These are phyloP conservation scores for Poecilia gillii DNA, from an alignment of 2,797 vertebrate genomes.

Conservation along the genomic window DNA sequence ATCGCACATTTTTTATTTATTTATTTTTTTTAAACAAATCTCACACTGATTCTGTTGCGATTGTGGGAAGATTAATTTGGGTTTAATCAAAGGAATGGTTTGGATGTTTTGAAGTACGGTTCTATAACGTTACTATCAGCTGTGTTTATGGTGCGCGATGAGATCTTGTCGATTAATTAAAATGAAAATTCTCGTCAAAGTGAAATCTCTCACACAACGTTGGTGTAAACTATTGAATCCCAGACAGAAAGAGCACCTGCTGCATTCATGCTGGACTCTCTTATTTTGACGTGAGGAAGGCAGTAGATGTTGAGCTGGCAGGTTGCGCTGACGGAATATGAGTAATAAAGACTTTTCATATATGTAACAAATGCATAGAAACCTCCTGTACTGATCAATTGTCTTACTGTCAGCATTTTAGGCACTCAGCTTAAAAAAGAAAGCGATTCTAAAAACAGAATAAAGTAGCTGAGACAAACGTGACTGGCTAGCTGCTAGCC, in stretches of 20 bases:
- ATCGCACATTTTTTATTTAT: neutral
- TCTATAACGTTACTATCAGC: neutral
- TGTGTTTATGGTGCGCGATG: neutral
- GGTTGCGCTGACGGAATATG: neutral
- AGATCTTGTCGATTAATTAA: neutral
- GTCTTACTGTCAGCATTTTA: neutral
- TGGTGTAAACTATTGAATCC: neutral
- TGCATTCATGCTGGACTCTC: neutral
- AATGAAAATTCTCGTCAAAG: neutral
- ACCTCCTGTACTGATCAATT: neutral
- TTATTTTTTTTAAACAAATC: conserved; percentile 10
- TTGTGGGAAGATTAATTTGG: neutral
- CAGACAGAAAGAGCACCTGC: neutral
- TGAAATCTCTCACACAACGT: neutral
- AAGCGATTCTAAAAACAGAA: neutral
- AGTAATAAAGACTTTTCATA: neutral
- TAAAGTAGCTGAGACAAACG: neutral
- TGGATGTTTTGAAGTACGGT: neutral
- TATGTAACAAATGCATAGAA: neutral
- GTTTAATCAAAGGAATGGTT: neutral
- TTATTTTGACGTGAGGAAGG: neutral
- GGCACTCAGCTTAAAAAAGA: neutral
- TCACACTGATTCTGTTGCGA: neutral
- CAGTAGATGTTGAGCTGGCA: neutral
- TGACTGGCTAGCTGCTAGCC: neutral